Base-by-base conservation (phyloP, 2,797 vertebrate genomes). In the Podarcis siculus region DNA sequence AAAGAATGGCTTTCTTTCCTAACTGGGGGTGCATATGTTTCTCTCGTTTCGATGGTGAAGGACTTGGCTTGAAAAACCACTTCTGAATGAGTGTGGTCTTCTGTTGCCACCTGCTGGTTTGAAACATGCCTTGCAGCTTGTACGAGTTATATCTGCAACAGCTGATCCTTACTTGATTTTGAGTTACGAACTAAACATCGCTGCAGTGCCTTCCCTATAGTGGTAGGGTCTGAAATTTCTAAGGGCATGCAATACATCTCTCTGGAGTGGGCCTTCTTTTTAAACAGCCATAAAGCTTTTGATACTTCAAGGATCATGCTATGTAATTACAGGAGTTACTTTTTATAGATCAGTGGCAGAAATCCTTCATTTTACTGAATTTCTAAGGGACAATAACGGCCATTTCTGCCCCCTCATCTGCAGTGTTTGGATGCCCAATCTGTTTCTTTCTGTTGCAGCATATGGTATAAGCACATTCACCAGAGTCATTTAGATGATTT, bases 31-130 rank as follows among this genome's bases (percentile, higher is more conserved):
- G 39, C 49, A 61, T 0, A 1, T 0, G 0, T 0, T 19, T 15
- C 0, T 27, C 39, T 0, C 37, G 0, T 42, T 76, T 64, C 79
- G 21, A 4, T 23, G 58, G 12, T 3, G 32, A 67, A 13, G 32
- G 37, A 67, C 13, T 35, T 64, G 23, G 27, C 42, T 67, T 58
- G 61, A 67, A 42, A 55, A 30, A 37, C 10, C 4, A 32, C 45
- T n/a, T 37, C n/a, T 5, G 30, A 37, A 83, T n/a, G 69, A 37
- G n/a, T 7, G 37, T 39, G 92, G 86, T 89, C 30, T 55, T 37
- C n/a, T 92, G 2, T 1, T 92, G 93, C 95, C 95, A 66, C 90
- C 96, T 95, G 77, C 92, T 86, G 96, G 94, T 30, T 39, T 1
- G 10, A 12, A 64, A 2, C 12, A 6, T 8, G 2, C 12, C 32